These are phyloP conservation scores for Euspilapteryx auroguttella DNA, from an alignment of 2,888 invertebrate genomes.

Conservation along the genomic window DNA sequence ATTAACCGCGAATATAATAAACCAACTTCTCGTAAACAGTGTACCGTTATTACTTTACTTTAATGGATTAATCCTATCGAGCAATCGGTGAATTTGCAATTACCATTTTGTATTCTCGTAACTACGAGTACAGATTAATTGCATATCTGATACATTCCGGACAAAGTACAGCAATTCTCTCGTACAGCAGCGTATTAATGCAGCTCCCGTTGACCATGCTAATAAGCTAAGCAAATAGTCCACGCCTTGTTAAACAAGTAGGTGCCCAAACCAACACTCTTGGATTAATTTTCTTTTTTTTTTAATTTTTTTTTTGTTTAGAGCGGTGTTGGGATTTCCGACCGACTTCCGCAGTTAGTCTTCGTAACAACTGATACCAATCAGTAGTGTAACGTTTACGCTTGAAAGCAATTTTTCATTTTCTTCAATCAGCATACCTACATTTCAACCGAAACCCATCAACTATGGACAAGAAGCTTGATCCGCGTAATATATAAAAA, in stretches of 20 bases:
- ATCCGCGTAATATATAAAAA: no score
- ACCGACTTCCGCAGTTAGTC: constrained; percentile 14
- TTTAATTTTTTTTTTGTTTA: constrained; percentile 11
- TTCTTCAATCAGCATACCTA: no score
- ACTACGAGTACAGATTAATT: no score
- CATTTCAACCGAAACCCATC: no score
- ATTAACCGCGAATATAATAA: no score
- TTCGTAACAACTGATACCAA: constrained; percentile 12
- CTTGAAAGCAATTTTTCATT: no score
- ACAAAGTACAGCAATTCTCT: background rate
- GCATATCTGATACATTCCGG: background rate
- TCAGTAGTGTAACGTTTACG: no score
- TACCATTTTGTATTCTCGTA: constrained; percentile 2
- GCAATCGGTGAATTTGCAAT: constrained; percentile 1
- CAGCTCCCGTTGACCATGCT: constrained; percentile 15
- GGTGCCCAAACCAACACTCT: constrained; percentile 24
- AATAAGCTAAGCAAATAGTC: constrained; percentile 26
- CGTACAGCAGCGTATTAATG: constrained; percentile 3
- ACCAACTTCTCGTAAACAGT: no score
- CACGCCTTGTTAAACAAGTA: constrained; percentile 38
- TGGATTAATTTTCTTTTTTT: constrained; percentile 33
- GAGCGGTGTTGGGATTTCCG: constrained; percentile 7
- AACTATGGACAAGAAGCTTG: no score
- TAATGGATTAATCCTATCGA: constrained; percentile 3
- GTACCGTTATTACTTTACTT: no score